phyloP scores from a whole-genome alignment of 2,888 invertebrate species.

The Piscicola geometra region DNA sequence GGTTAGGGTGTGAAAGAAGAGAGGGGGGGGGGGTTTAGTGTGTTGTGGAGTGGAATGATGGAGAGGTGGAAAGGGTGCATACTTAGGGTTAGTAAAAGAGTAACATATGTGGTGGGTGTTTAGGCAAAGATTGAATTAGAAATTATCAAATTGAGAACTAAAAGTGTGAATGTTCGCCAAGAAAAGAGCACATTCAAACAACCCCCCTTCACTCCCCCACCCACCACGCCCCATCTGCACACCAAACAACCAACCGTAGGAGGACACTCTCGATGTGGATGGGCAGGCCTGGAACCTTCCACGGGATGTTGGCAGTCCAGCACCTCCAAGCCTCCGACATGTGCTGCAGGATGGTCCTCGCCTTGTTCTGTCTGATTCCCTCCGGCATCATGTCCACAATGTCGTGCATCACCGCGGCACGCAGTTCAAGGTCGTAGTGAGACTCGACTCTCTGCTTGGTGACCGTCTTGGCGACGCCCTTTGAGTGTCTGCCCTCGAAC shows the following conservation, averaged over 20 bases:
- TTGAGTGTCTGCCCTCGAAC: constrained; percentile 97
- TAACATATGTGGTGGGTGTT: too few species aligned
- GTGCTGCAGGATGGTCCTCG: constrained; percentile 95
- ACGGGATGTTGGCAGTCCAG: constrained; percentile 99
- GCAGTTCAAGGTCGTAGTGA: constrained; percentile 95
- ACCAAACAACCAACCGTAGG: constrained; percentile 61
- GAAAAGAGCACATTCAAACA: too few species aligned
- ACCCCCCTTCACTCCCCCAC: too few species aligned
- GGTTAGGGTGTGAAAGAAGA: too few species aligned
- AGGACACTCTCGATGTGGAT: constrained; percentile 99
- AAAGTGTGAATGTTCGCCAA: too few species aligned
- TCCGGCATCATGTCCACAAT: constrained; percentile 99
- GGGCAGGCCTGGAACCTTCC: constrained; percentile 98
- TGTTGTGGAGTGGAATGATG: too few species aligned
- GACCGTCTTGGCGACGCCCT: constrained; percentile 98
- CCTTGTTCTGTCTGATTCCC: constrained; percentile 99
- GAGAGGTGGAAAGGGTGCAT: too few species aligned
- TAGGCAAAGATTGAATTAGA: too few species aligned
- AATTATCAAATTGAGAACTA: too few species aligned
- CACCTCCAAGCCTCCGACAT: constrained; percentile 98
- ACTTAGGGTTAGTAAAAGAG: too few species aligned
- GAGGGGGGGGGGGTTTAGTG: too few species aligned
- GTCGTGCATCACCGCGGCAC: constrained; percentile 84
- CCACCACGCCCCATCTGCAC: too few species aligned
- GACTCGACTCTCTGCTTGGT: constrained; percentile 99